Conservation (phyloP, 2,113 vertebrate species). For the Pteruthius melanotis region DNA sequence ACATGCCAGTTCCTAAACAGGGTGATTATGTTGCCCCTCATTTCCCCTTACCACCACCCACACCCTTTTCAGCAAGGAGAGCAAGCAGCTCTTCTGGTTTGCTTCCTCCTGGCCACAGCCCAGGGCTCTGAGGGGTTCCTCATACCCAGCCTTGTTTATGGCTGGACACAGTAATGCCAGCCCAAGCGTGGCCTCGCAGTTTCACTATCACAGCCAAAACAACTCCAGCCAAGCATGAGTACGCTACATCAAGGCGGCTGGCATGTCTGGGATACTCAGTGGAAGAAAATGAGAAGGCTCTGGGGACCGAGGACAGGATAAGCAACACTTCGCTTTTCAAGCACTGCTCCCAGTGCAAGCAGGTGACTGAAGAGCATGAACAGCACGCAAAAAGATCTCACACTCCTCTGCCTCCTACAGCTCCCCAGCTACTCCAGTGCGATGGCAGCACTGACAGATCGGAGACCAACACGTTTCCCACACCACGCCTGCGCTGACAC, state of each 20-base stretch:
- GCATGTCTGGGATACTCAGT: not conserved
- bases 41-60: not conserved
- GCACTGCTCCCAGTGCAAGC: not conserved
- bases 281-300: conserved; percentile 12
- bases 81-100: not conserved
- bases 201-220: not conserved
- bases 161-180: not conserved
- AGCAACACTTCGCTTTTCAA: not conserved
- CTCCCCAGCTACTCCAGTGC: not conserved
- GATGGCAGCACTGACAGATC: fast-evolving
- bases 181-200: not conserved
- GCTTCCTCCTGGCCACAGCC: not conserved
- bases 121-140: not conserved
- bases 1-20: not conserved
- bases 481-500: not conserved
- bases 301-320: not conserved
- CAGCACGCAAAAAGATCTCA: not conserved
- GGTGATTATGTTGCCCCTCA: not conserved
- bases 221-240: not conserved
- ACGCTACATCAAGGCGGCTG: not conserved
- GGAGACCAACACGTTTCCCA: not conserved
- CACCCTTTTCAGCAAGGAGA: not conserved
- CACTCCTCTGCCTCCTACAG: not conserved
- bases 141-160: not conserved
- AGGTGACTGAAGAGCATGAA: conserved; percentile 11